Percentiles rank a stretch among this genome's conserved stretches.
These are phyloP conservation scores for Hyposoter dolosus DNA, from an alignment of 2,888 invertebrate genomes.

Conservation along the genomic window DNA sequence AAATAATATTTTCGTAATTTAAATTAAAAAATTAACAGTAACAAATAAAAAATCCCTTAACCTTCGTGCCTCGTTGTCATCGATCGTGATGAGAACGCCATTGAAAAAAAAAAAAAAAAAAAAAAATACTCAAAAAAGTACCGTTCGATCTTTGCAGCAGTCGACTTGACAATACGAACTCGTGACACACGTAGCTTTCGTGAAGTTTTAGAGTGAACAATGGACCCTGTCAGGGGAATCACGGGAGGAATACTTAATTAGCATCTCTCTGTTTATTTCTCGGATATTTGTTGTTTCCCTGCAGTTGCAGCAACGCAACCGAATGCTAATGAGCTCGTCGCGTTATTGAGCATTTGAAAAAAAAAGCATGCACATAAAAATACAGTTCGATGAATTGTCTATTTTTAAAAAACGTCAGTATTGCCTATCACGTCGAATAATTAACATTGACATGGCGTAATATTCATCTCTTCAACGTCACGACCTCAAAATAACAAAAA, in stretches of 20 bases:
- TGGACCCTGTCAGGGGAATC: slow-evolving; percentile 57
- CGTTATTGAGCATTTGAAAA: neutral
- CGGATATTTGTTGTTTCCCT: slow-evolving; percentile 38
- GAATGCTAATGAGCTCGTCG: slow-evolving; percentile 37
- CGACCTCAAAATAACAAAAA: too few relatives aligned
- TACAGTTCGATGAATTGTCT: neutral
- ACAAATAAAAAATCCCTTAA: neutral
- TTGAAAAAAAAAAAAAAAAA: neutral
- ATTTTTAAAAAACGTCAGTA: neutral
- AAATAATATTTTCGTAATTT: neutral
- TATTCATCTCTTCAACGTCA: too few relatives aligned
- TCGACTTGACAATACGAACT: slow-evolving; percentile 61
- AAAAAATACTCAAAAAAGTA: slow-evolving; percentile 37
- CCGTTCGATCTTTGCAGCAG: slow-evolving; percentile 56
- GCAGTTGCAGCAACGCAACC: slow-evolving; percentile 44
- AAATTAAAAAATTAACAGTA: neutral
- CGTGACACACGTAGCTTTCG: slow-evolving; percentile 50
- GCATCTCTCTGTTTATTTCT: slow-evolving; percentile 61
- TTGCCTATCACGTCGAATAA: neutral
- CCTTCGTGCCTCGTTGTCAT: neutral
- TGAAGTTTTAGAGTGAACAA: slow-evolving; percentile 60
- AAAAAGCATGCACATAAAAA: neutral
- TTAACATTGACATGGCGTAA: neutral
- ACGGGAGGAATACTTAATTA: slow-evolving; percentile 66
- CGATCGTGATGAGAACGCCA: slow-evolving; percentile 12